phyloP scores from a whole-genome alignment of 2,113 vertebrate genomes.

The Myrmecobius fasciatus region DNA sequence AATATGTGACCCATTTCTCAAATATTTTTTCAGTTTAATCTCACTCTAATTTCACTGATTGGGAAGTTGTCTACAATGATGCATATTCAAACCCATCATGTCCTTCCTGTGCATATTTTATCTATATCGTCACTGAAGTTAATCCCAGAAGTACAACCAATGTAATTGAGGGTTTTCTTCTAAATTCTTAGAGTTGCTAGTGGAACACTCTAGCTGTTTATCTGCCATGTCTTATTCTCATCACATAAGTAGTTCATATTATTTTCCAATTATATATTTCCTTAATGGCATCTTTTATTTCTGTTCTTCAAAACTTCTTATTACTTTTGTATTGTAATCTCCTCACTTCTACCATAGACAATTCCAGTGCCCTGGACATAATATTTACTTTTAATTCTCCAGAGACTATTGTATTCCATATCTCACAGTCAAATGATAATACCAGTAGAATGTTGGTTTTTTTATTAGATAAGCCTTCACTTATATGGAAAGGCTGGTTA shows the following conservation, averaged over 20 bases:
- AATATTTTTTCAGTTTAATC: neutral
- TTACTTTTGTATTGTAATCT: neutral
- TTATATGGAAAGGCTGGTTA: neutral
- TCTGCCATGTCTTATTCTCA: neutral
- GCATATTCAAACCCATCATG: neutral
- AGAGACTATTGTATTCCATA: neutral
- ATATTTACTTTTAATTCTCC: neutral
- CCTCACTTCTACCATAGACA: neutral
- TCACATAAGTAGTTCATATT: neutral
- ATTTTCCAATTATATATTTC: neutral
- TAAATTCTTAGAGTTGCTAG: neutral
- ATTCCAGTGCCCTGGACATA: neutral
- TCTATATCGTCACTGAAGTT: neutral
- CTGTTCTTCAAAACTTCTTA: neutral
- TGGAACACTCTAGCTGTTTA: neutral
- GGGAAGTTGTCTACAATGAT: neutral
- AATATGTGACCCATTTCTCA: neutral
- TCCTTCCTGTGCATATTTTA: neutral
- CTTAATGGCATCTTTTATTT: neutral
- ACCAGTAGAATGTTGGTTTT: neutral
- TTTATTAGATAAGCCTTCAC: neutral
- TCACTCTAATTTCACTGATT: neutral
- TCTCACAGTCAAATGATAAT: neutral
- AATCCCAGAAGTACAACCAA: neutral
- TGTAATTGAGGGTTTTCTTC: neutral